phyloP scores from a whole-genome alignment of 2,888 invertebrate species.

The Heterodera filipjevi region DNA sequence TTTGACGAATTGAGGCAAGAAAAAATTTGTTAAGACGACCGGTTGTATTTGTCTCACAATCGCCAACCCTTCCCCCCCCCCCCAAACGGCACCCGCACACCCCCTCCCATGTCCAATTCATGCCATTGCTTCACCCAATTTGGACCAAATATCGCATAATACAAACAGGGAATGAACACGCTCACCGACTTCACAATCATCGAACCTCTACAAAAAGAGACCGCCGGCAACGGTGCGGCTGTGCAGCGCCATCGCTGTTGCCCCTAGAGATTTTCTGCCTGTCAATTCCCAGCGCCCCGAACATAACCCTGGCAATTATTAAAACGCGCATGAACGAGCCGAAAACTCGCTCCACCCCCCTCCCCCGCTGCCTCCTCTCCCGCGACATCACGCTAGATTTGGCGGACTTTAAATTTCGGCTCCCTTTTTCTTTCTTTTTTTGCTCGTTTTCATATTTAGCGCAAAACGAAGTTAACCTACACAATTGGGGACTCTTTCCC shows the following conservation, averaged over 20 bases:
- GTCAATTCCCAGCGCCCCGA: background rate
- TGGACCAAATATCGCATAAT: background rate
- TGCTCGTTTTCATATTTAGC: background rate
- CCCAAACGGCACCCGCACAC: too few relatives aligned
- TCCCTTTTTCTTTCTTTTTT: background rate
- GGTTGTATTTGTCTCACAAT: background rate
- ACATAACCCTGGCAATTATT: slow-evolving; percentile 6
- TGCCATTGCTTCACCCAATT: background rate
- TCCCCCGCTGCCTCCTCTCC: background rate
- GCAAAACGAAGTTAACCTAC: background rate
- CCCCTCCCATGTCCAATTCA: too few relatives aligned
- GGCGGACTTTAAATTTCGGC: background rate
- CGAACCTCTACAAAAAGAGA: background rate
- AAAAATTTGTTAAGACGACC: background rate
- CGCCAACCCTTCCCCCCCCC: background rate
- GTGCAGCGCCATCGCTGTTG: background rate
- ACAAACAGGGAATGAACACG: background rate
- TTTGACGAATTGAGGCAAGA: background rate
- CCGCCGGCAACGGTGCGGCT: background rate
- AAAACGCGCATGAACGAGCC: slow-evolving; percentile 7
- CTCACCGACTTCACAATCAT: background rate
- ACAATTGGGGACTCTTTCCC: background rate
- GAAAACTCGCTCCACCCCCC: background rate
- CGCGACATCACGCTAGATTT: slow-evolving; percentile 8
- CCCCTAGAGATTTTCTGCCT: slow-evolving; percentile 6